Percentiles rank a stretch among this genome's conserved stretches.
phyloP scores from a whole-genome alignment of 2,797 vertebrate genomes.

The Sebastiscus albofasciatus region DNA sequence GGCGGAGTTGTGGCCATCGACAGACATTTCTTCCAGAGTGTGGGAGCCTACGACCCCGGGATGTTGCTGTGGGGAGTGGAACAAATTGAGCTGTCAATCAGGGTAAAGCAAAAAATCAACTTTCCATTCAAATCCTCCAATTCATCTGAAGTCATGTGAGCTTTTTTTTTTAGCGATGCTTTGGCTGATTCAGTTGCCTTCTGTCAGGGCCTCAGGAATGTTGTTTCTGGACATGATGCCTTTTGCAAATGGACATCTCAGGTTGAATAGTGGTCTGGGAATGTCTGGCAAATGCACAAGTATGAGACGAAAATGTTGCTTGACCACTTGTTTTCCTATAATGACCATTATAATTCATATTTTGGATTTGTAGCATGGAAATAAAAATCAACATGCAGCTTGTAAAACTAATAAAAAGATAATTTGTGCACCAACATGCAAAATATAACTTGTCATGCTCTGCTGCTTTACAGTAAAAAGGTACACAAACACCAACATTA shows the following conservation, averaged over 20 bases:
- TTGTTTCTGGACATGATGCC: conserved; percentile 31
- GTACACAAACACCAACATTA: neutral
- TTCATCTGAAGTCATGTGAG: neutral
- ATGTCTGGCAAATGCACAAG: conserved; percentile 23
- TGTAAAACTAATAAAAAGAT: neutral
- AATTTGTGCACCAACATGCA: neutral
- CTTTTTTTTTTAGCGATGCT: neutral
- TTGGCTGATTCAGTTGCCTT: conserved; percentile 29
- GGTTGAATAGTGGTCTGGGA: conserved; percentile 41
- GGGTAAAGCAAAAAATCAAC: conserved; percentile 76
- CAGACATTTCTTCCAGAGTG: conserved; percentile 89
- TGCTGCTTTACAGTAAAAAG: neutral
- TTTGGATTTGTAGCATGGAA: neutral
- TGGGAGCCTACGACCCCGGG: conserved; percentile 88
- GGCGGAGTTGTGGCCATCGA: conserved; percentile 86
- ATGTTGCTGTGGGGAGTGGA: conserved; percentile 85
- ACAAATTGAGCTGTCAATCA: conserved; percentile 90
- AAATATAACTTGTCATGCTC: neutral
- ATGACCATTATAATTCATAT: neutral
- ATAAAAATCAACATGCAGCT: neutral
- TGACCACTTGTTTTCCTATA: neutral
- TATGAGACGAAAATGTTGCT: conserved; percentile 12
- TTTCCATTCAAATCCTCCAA: neutral
- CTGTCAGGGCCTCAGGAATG: conserved; percentile 49
- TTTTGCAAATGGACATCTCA: conserved; percentile 59